Evolutionary conservation across 30 jellyfish, hydroid and myxozoan species (phyloP), one percentile per base, ranked within the genome.

Genomic region (Pelagia noctiluca): DNA sequence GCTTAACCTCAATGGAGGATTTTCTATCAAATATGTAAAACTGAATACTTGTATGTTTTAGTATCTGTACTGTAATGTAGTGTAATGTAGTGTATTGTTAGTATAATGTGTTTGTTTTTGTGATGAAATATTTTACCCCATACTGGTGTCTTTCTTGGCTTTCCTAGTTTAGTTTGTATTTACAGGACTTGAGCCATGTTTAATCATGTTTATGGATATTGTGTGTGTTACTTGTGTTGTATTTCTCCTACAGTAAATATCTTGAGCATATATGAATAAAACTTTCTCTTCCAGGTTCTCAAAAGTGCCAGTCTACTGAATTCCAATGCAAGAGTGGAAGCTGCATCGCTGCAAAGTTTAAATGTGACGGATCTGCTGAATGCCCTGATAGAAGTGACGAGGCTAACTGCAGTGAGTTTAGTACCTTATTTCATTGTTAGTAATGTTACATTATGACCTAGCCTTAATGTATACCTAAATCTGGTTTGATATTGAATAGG

Each of bases 341-440:
- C 47, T 90, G 97, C 84, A 85, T 90, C 63, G 80, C 70, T 38
- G 89, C 79, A 7, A 36, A 81, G 35, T 90, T 77, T 33, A 84
- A 38, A 62, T 90, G 97, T 42, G 89, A 90, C 80, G 46, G 93
- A 33, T 50, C 28, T 2, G 87, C 82, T 1, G 96, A 90, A 63
- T 90, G 97, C 71, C 19, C 71, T 1, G 97, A 90, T 66, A 25
- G 75, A 47, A 83, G 96, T 68, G 97, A 90, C 53, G 97, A 90
- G 53, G 60, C 62, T 26, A 71, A 77, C 61, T 90, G 97, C 93
- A 85, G 96, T 83, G 78, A 66, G 96, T 90, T 8, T 78, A n/a
- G 57, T 42, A 16, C 16, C 16, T 42, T 42, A 16, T 5, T 42
- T 5, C 57, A 42, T 5, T 42, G 12, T 8, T 42, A 5, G 57